These are phyloP conservation scores for Prionailurus bengalensis DNA, from an alignment of 2,113 vertebrate genomes.

Conservation along the genomic window DNA sequence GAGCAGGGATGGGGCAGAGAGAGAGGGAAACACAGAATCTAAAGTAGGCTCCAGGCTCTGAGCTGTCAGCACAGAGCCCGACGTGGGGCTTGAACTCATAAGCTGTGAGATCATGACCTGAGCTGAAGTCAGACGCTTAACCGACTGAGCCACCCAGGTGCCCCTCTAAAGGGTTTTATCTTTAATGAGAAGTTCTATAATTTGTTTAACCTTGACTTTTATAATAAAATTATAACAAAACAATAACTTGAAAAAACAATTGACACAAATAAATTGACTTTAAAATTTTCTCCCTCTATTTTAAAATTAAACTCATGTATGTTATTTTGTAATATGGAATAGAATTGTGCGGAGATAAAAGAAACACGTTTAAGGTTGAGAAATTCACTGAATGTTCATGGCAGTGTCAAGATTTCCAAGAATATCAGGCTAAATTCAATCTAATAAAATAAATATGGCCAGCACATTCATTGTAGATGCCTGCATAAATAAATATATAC, in stretches of 20 bases:
- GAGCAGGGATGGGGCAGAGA: too few species aligned
- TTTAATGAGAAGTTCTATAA: constrained; percentile 72
- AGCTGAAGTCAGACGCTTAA: too few species aligned
- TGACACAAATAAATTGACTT: constrained; percentile 78
- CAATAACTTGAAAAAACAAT: constrained; percentile 55
- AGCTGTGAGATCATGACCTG: too few species aligned
- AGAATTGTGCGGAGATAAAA: neutral
- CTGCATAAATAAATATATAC: constrained; percentile 61
- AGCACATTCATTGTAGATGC: constrained; percentile 71
- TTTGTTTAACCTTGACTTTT: constrained; percentile 72
- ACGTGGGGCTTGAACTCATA: too few species aligned
- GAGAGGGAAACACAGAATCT: too few species aligned
- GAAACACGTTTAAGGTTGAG: neutral
- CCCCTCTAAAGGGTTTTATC: neutral
- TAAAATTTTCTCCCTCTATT: constrained; percentile 60
- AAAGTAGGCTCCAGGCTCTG: too few species aligned
- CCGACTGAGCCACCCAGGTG: too few species aligned
- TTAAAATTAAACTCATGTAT: constrained; percentile 74
- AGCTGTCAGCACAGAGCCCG: too few species aligned
- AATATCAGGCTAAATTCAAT: constrained; percentile 74
- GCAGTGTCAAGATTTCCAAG: constrained; percentile 56
- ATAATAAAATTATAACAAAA: constrained; percentile 68
- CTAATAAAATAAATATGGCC: constrained; percentile 72
- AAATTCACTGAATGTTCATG: constrained; percentile 57
- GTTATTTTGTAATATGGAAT: constrained; percentile 69